Conservation (phyloP, 1,140 invertebrate species). For the Formica exsecta region DNA sequence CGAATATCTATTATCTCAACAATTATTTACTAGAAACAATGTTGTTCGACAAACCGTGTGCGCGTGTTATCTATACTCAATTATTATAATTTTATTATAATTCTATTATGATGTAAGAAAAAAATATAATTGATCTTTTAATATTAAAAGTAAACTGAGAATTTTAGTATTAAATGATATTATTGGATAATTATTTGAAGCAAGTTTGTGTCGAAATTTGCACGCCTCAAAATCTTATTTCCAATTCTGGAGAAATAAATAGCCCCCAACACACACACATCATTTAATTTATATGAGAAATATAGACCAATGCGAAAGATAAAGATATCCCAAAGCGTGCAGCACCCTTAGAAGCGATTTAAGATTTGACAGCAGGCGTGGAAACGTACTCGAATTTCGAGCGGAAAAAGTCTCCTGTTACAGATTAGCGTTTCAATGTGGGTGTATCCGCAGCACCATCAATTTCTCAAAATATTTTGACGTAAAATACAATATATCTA, state of each 20-base stretch:
- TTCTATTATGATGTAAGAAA: too few species aligned
- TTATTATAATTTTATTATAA: background rate
- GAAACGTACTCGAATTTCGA: constrained; percentile 75
- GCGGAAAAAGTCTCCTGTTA: constrained; percentile 82
- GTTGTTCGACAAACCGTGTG: background rate
- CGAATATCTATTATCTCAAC: background rate
- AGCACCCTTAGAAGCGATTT: constrained; percentile 2
- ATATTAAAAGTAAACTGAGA: background rate
- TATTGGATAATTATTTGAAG: background rate
- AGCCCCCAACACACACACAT: background rate
- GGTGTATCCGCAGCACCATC: constrained; percentile 42
- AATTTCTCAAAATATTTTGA: constrained; percentile 82
- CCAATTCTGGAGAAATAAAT: background rate
- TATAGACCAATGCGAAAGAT: background rate
- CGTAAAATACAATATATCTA: constrained; percentile 75
- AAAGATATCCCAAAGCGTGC: constrained; percentile 15
- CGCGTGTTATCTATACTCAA: background rate
- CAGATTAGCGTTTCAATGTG: constrained; percentile 80
- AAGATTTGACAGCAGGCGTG: constrained; percentile 60
- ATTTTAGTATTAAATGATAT: background rate
- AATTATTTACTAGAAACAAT: background rate
- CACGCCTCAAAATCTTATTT: background rate
- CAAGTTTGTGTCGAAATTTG: background rate
- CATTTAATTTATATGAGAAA: background rate
- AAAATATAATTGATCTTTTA: too few species aligned